These are phyloP conservation scores for Tachystola acroxantha DNA, from an alignment of 2,888 invertebrate species.

Conservation along the genomic window DNA sequence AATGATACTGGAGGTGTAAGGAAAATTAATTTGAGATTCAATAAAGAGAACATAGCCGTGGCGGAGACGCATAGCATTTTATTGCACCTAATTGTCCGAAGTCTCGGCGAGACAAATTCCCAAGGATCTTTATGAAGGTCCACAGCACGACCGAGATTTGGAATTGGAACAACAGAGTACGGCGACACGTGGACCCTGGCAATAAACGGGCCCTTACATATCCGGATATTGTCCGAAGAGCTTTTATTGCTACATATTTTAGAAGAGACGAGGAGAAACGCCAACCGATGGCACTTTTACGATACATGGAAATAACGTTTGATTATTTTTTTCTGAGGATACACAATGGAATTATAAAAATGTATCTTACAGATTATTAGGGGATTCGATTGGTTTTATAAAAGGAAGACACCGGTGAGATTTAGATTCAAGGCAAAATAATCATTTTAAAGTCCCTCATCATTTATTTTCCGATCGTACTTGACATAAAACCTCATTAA, in stretches of 20 bases:
- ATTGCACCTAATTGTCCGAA: slow-evolving; percentile 32
- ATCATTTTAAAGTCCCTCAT: background rate
- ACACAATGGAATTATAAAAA: slow-evolving; percentile 17
- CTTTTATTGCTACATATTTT: slow-evolving; percentile 69
- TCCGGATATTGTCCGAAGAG: slow-evolving; percentile 55
- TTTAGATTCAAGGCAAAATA: too few species aligned
- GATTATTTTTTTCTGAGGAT: slow-evolving; percentile 20
- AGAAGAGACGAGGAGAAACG: slow-evolving; percentile 37
- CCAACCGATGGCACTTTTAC: slow-evolving; percentile 40
- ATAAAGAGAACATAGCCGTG: slow-evolving; percentile 12
- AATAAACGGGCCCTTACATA: slow-evolving; percentile 66
- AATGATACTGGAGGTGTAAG: slow-evolving; percentile 17
- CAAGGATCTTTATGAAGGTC: slow-evolving; percentile 48
- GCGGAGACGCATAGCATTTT: slow-evolving; percentile 20
- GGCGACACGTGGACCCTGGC: slow-evolving; percentile 48
- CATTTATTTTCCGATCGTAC: background rate
- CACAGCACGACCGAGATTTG: slow-evolving; percentile 39
- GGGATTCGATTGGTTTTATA: background rate
- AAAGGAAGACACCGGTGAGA: background rate
- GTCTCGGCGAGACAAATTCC: slow-evolving; percentile 29
- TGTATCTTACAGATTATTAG: slow-evolving; percentile 9
- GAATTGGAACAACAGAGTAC: slow-evolving; percentile 38
- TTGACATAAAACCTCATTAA: slow-evolving; percentile 53
- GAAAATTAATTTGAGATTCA: slow-evolving; percentile 14
- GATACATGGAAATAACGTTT: slow-evolving; percentile 40